Conservation (phyloP, 1,140 invertebrate genomes). For the Aphelinus certus region DNA sequence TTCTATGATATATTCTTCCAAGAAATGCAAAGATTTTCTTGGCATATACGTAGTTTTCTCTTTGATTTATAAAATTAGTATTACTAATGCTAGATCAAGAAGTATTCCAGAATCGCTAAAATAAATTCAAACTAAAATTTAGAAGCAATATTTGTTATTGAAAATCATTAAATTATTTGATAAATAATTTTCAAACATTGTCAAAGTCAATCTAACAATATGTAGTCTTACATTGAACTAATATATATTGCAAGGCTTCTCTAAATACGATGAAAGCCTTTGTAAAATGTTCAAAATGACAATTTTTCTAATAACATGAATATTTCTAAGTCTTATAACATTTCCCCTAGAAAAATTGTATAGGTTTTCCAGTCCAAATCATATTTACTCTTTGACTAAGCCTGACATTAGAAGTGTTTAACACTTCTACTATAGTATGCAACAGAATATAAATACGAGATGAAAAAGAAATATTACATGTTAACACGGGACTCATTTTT, state of each 20-base stretch:
- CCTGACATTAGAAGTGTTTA: conserved; percentile 7
- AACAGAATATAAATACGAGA: conserved; percentile 17
- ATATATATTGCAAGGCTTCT: conserved; percentile 12
- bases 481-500: neutral
- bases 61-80: neutral
- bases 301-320: conserved; percentile 9
- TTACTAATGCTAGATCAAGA: neutral
- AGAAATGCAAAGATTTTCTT: neutral
- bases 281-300: conserved; percentile 27
- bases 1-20: conserved; percentile 8
- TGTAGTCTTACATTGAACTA: conserved; percentile 8
- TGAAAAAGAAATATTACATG: conserved; percentile 1
- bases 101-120: no score
- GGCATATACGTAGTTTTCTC: neutral
- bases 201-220: conserved; percentile 13
- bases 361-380: conserved; percentile 17
- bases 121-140: no score
- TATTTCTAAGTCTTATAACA: conserved; percentile 10
- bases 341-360: conserved; percentile 11
- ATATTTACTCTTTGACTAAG: conserved; percentile 28
- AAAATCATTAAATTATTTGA: conserved; percentile 6
- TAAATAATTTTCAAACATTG: neutral
- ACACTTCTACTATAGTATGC: conserved; percentile 24
- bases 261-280: neutral
- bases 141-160: neutral